Evolutionary conservation across 2,113 vertebrate species (phyloP), one percentile per base, ranked within the genome.

Genomic region (Antechinus flavipes): DNA sequence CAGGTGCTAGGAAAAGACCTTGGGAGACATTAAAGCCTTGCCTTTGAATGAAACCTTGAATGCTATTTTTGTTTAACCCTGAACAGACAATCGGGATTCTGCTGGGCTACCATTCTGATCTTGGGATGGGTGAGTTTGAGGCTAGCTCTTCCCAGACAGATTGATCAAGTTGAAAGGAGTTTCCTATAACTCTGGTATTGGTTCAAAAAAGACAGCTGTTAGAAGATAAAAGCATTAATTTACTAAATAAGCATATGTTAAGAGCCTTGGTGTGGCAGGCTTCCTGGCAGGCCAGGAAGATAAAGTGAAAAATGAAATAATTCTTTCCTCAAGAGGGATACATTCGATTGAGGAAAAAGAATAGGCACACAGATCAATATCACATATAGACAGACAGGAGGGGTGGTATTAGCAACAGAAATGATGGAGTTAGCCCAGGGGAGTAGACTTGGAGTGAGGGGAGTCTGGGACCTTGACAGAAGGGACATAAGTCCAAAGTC

Each of bases 191-290:
- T 46, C 14, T 11, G 27, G 50, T 35, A 54, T 23, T 8, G 23
- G 26, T 93, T 93, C 89, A 92, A 92, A 96, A 42, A 94, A 52
- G 93, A 94, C 91, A 89, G n/a, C 53, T 54, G n/a, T 35, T 14
- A 9, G 5, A 55, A 25, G n/a, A 84, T 22, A 84, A 35, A 84
- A 84, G n/a, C 19, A 42, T 76, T 76, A 14, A n/a, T 84, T 84
- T 84, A 42, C 35, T 84, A 42, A n/a, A 42, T 84, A 84, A 84
- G 19, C 35, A 84, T n/a, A 9, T 22, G 7, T 84, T 84, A 84
- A 42, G 68, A 19, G 42, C 35, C 19, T 84, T 42, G 6, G 35
- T 84, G n/a, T n/a, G 7, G 35, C 35, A 42, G 68, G 5, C 68
- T 76, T 14, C n/a, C 4, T 76, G 30, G 42, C 42, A 42, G 42